Evolutionary conservation across 2,797 vertebrate species (phyloP).

Genomic region (Cryptoprocta ferox): DNA sequence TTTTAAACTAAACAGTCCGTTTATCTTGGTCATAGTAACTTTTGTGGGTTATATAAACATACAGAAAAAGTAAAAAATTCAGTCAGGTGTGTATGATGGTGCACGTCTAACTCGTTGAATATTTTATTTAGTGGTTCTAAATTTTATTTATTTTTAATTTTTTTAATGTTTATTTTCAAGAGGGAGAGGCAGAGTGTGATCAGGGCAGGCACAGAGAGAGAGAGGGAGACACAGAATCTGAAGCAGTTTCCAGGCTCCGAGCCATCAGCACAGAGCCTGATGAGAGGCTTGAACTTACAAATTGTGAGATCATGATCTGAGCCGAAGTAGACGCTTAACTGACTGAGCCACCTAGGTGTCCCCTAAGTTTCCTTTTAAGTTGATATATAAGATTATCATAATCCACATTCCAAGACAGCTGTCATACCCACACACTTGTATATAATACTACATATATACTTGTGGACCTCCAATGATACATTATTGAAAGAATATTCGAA

Average conservation of each 20-base stretch:
- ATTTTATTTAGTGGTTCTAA: not conserved
- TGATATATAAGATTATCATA: not conserved
- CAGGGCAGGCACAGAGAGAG: too few species aligned
- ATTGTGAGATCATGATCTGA: too few species aligned
- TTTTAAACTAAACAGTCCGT: not conserved
- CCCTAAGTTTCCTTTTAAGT: not conserved
- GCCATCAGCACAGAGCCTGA: too few species aligned
- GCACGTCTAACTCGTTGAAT: not conserved
- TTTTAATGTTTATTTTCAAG: too few species aligned
- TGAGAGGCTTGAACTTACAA: too few species aligned
- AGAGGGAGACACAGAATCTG: too few species aligned
- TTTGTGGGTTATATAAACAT: not conserved
- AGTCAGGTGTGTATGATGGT: not conserved
- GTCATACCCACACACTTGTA: not conserved
- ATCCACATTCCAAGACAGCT: not conserved
- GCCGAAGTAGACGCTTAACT: too few species aligned
- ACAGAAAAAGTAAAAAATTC: slow-evolving; percentile 33
- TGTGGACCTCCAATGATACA: not conserved
- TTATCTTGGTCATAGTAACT: not conserved
- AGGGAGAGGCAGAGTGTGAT: too few species aligned
- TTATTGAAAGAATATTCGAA: not conserved
- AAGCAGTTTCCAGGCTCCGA: too few species aligned
- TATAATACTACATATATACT: not conserved
- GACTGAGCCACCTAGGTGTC: too few species aligned
- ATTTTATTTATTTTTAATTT: not conserved